Conservation (phyloP, 2,797 vertebrate species). For the Brachyrhaphis roseni region DNA sequence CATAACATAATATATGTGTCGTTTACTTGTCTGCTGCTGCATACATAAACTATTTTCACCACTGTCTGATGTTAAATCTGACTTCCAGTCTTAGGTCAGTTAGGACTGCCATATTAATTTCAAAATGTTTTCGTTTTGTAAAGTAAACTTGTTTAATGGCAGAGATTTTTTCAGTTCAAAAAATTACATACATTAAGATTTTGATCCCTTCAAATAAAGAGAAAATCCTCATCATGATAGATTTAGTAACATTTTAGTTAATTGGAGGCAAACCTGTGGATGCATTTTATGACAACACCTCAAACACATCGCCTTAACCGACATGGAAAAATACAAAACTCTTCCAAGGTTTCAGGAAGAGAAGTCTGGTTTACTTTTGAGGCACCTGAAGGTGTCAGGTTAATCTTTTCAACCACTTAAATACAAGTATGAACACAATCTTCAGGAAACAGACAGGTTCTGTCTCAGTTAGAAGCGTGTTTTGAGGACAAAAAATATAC, state of each 20-base stretch:
- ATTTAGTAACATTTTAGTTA: not conserved
- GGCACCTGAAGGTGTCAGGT: not conserved
- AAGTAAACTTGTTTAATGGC: not conserved
- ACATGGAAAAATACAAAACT: not conserved
- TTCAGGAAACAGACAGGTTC: not conserved
- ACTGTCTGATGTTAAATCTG: not conserved
- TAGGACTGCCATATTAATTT: not conserved
- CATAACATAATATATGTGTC: not conserved
- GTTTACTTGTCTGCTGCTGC: conserved; percentile 10
- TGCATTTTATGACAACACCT: not conserved
- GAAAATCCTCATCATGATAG: not conserved
- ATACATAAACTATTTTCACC: not conserved
- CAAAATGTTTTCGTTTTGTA: not conserved
- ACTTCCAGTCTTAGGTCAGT: not conserved
- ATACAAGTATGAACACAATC: not conserved
- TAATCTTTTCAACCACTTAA: not conserved
- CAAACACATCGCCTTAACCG: not conserved
- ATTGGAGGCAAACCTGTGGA: not conserved
- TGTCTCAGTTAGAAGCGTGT: not conserved
- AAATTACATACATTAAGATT: not conserved
- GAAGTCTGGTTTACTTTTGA: not conserved
- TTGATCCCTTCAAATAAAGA: not conserved
- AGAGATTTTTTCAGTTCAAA: not conserved
- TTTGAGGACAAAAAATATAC: not conserved
- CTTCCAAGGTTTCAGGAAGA: not conserved